Evolutionary conservation across 2,888 invertebrate species (phyloP), one percentile per base, ranked within the genome.

Genomic region (Hypselothyrea guttata): DNA sequence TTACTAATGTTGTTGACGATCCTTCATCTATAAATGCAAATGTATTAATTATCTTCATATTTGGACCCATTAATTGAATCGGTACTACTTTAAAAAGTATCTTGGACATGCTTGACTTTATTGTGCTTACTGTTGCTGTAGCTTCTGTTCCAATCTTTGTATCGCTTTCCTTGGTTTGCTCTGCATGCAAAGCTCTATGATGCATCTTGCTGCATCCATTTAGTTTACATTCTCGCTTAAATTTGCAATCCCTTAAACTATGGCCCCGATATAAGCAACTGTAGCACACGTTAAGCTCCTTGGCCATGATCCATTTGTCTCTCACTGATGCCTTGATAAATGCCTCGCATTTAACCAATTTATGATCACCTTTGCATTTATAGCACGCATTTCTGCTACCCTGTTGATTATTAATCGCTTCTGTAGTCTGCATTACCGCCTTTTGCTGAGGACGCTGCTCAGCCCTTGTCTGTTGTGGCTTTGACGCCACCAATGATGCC

Each of bases 1-100:
- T 42, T 9, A 42, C 30, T 7, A 42, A 12, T 28, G 42, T 30
- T 8, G 15, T 12, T 1, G 42, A 42, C 7, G 42, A 13, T 12
- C 22, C 22, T 22, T 22, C 30, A 42, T 42, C 15, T 30, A 42
- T 4, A 30, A 42, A 42, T 12, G 30, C 42, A 42, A 28, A 16
- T 5, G 42, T 42, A 4, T 15, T 15, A 7, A 30, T 30, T 7
- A 41, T 27, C 8, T 13, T 7, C 15, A 9, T 28, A 30, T 30
- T 15, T 22, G 22, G 22, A 22, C 22, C 22, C 22, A 22, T 22
- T 5, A 22, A 22, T 22, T 22, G 3, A 4, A 22, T 22, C 5
- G 22, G 22, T 4, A 22, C 22, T 22, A 22, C 22, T 22, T 22
- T 22, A 2, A 22, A 22, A 4, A 22, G 5, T 22, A 22, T 22